Evolutionary conservation across 30 jellyfish, hydroid and myxozoan genomes (phyloP).

Genomic region (Cassiopea andromeda): DNA sequence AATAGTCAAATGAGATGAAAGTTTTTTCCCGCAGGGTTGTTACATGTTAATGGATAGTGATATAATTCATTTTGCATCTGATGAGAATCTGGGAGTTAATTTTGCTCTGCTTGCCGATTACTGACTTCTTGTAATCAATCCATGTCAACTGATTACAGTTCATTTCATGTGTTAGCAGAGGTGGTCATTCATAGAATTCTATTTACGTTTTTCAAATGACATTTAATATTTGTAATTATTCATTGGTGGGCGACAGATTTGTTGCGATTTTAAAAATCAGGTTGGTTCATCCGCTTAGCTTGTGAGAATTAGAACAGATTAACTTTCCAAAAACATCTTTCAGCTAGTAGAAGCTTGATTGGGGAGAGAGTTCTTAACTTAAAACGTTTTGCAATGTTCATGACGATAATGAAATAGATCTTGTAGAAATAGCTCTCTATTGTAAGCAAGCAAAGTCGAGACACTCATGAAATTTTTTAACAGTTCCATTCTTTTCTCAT

Average conservation of each 20-base stretch:
- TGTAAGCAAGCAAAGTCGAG: not conserved
- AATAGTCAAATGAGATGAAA: too few relatives aligned
- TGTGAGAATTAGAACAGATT: not conserved
- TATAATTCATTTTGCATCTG: too few relatives aligned
- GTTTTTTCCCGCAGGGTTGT: too few relatives aligned
- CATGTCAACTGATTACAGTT: too few relatives aligned
- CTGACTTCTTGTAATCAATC: too few relatives aligned
- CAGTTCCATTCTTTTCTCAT: too few relatives aligned
- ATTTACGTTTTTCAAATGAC: not conserved
- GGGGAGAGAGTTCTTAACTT: not conserved
- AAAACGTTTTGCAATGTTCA: not conserved
- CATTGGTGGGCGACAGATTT: constrained; percentile 10
- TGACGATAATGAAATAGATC: not conserved
- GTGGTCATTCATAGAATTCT: not conserved
- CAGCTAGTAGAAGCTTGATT: not conserved
- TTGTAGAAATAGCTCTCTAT: not conserved
- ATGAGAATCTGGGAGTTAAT: too few relatives aligned
- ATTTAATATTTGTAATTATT: not conserved
- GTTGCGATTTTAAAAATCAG: not conserved
- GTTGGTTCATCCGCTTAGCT: constrained; percentile 3
- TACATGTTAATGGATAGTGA: too few relatives aligned
- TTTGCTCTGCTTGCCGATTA: too few relatives aligned
- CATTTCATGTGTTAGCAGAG: not conserved
- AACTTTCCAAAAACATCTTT: constrained; percentile 2
- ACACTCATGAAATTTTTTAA: too few relatives aligned